Conservation (phyloP, 2,113 vertebrate species). For the Melozone crissalis region DNA sequence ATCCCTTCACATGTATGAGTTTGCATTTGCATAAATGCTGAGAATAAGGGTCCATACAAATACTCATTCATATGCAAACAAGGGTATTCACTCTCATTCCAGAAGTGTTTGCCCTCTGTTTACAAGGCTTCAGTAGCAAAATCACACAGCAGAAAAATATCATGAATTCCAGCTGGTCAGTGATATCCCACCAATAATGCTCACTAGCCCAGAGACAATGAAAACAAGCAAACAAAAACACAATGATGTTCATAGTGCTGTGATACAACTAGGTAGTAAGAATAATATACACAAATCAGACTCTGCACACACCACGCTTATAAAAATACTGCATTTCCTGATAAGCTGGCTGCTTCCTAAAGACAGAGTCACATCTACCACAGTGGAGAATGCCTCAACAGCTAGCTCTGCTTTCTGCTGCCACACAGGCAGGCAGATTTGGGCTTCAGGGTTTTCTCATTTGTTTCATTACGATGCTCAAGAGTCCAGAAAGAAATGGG, state of each 20-base stretch:
- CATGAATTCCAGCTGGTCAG: not conserved
- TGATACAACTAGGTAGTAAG: not conserved
- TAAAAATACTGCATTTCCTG: not conserved
- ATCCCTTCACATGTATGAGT: constrained; percentile 31
- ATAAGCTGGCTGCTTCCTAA: not conserved
- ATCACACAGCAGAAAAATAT: not conserved
- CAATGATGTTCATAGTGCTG: not conserved
- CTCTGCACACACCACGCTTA: not conserved
- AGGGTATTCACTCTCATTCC: constrained; percentile 17
- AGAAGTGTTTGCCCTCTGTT: constrained; percentile 32
- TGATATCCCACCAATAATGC: not conserved
- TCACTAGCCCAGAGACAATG: not conserved
- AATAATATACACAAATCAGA: not conserved
- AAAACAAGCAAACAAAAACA: not conserved
- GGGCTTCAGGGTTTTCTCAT: not conserved
- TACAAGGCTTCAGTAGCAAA: not conserved
- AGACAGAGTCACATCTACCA: rapidly evolving
- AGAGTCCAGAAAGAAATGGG: not conserved
- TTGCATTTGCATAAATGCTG: constrained; percentile 45
- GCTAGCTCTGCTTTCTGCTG: not conserved
- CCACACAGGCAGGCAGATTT: rapidly evolving
- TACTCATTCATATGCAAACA: constrained; percentile 52
- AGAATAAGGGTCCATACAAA: constrained; percentile 3
- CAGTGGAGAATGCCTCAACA: not conserved
- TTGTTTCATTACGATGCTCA: not conserved